Percentiles rank a stretch among this genome's conserved stretches.
Conservation (phyloP, 2,113 vertebrate species). For the Orientallactaga bullata region DNA sequence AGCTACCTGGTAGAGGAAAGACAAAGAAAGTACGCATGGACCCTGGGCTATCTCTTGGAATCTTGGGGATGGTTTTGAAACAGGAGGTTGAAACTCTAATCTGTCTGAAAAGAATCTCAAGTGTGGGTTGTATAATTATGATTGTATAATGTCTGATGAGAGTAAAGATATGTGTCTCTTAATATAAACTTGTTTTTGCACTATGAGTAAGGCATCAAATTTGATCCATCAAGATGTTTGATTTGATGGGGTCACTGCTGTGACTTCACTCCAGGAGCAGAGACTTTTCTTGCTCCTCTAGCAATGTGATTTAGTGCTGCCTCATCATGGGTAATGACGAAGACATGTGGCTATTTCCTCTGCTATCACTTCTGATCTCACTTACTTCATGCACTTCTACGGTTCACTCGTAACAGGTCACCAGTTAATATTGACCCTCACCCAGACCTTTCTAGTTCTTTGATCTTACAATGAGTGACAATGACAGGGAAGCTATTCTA, state of each 20-base stretch:
- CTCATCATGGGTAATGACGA: neutral
- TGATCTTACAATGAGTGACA: neutral
- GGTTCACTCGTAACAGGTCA: neutral
- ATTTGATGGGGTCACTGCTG: neutral
- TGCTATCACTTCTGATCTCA: neutral
- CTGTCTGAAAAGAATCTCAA: slow-evolving; percentile 22
- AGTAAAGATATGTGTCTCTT: neutral
- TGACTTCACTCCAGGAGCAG: neutral
- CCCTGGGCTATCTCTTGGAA: neutral
- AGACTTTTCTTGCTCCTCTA: too few species aligned
- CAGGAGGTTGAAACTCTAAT: neutral
- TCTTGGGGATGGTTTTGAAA: slow-evolving; percentile 49
- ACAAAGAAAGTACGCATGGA: neutral
- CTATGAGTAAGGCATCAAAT: neutral
- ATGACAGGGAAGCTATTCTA: neutral
- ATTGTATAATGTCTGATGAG: neutral
- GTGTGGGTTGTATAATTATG: neutral
- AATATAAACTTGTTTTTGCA: neutral
- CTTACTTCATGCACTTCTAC: neutral
- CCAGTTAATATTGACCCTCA: neutral
- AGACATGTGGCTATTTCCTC: too few species aligned
- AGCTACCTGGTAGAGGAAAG: neutral
- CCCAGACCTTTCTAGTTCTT: fast-evolving
- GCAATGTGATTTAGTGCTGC: neutral
- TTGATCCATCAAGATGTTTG: neutral